Evolutionary conservation across 2,113 vertebrate genomes (phyloP).

Genomic region (Fulmarus glacialis): DNA sequence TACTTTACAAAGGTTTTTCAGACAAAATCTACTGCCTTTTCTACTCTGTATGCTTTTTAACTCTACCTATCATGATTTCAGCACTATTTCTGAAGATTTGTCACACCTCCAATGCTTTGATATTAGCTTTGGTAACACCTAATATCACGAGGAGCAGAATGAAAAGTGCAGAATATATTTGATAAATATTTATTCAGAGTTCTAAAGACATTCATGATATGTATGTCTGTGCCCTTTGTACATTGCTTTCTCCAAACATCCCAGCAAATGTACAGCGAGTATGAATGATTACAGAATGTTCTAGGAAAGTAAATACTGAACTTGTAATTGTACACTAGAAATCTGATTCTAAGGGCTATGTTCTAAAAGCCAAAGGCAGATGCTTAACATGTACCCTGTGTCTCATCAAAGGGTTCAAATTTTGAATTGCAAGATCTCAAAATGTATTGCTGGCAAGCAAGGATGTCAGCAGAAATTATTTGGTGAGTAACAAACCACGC

Average conservation of each 20-base stretch:
- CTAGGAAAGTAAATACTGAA: conserved; percentile 27
- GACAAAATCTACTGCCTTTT: background rate
- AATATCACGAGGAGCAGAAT: background rate
- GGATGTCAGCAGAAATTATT: background rate
- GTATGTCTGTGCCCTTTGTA: conserved; percentile 11
- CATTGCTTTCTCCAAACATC: conserved; percentile 36
- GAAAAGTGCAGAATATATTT: conserved; percentile 3
- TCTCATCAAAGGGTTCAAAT: background rate
- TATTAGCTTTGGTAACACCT: conserved; percentile 37
- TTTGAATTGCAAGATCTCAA: background rate
- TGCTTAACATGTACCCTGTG: background rate
- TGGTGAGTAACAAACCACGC: background rate
- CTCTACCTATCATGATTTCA: background rate
- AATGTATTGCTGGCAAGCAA: background rate
- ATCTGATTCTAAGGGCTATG: background rate
- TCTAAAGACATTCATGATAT: background rate
- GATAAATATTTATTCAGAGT: conserved; percentile 44
- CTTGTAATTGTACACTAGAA: background rate
- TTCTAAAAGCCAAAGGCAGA: background rate
- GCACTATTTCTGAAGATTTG: background rate
- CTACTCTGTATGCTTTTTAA: background rate
- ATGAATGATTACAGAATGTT: conserved; percentile 15
- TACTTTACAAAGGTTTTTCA: background rate
- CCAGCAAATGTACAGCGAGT: background rate
- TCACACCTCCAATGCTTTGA: background rate